Conservation (phyloP, 2,888 invertebrate species). For the Girardia tigrina region DNA sequence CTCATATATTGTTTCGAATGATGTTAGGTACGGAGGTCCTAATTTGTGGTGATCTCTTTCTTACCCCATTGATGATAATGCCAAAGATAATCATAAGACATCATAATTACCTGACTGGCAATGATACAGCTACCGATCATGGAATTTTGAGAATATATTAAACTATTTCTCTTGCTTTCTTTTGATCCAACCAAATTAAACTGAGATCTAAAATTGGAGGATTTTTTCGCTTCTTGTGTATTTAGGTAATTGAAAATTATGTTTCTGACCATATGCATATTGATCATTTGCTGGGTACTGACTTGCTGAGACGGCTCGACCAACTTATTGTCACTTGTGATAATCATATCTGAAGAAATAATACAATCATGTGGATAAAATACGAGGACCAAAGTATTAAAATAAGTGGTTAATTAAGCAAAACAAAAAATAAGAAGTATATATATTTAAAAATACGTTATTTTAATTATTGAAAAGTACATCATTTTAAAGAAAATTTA, state of each 20-base stretch:
- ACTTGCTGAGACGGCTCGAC: neutral
- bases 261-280: neutral
- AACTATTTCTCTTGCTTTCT: neutral
- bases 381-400: too few species aligned
- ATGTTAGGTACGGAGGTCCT: too few species aligned
- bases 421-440: too few species aligned
- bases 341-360: conserved; percentile 20
- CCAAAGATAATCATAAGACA: too few species aligned
- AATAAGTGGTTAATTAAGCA: too few species aligned
- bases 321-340: neutral
- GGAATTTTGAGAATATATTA: neutral
- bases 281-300: neutral
- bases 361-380: too few species aligned
- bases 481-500: too few species aligned
- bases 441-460: too few species aligned
- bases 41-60: too few species aligned
- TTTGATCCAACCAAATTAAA: neutral
- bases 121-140: conserved; percentile 5
- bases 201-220: neutral
- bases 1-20: too few species aligned
- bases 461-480: too few species aligned
- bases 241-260: conserved; percentile 14
- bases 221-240: neutral
- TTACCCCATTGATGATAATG: too few species aligned
- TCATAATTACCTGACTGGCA: conserved; percentile 17